These are phyloP conservation scores for Helogale parvula DNA, from an alignment of 2,113 vertebrate genomes.

Conservation along the genomic window DNA sequence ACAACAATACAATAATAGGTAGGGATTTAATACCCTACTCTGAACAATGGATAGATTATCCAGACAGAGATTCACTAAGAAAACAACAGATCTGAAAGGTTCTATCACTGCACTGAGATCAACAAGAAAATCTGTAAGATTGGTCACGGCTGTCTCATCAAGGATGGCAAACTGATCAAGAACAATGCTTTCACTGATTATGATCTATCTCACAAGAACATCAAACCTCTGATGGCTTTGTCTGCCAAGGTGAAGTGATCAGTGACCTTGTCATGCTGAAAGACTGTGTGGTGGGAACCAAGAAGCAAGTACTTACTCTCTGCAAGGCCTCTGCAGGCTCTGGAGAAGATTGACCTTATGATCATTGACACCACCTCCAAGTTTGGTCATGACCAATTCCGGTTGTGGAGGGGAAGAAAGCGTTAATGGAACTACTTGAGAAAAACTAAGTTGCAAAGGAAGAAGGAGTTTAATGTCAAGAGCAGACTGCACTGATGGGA, in stretches of 20 bases:
- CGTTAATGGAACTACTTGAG: not conserved
- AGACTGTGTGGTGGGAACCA: constrained; percentile 96
- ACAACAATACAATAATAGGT: not conserved
- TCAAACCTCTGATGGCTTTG: constrained; percentile 98
- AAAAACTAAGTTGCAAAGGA: not conserved
- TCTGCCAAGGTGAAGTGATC: constrained; percentile 96
- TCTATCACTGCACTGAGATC: not conserved
- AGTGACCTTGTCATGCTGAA: constrained; percentile 99
- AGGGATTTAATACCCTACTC: not conserved
- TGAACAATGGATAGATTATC: not conserved
- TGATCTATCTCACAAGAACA: constrained; percentile 97
- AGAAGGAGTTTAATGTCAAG: not conserved
- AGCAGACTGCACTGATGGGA: not conserved
- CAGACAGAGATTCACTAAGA: not conserved
- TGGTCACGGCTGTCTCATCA: constrained; percentile 94
- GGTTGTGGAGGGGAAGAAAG: not conserved
- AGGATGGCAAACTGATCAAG: constrained; percentile 97
- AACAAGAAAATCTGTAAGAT: constrained; percentile 94
- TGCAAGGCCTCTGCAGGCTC: constrained; percentile 86
- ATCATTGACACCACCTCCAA: not conserved
- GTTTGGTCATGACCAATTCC: not conserved
- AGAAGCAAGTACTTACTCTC: constrained; percentile 96
- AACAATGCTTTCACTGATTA: constrained; percentile 97
- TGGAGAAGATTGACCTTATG: not conserved
- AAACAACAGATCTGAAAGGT: not conserved